These are phyloP conservation scores for Calidris pygmaea DNA, from an alignment of 2,113 vertebrate genomes.

Conservation along the genomic window DNA sequence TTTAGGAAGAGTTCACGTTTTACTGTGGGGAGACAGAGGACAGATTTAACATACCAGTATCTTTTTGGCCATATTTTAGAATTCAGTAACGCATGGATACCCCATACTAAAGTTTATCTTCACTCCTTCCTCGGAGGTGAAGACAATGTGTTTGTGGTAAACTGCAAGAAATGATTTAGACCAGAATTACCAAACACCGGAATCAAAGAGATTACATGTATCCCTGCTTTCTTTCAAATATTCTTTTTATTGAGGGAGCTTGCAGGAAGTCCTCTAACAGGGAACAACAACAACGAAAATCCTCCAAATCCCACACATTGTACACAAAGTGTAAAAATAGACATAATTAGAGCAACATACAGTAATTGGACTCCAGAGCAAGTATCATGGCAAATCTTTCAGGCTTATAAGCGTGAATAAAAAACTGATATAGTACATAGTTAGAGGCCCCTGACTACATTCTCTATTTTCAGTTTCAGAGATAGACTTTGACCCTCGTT, in stretches of 20 bases:
- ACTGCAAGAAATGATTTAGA: neutral
- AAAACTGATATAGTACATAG: neutral
- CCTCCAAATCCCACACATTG: neutral
- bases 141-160: neutral
- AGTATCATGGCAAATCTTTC: neutral
- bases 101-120: neutral
- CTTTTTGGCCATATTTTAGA: neutral
- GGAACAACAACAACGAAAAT: neutral
- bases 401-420: neutral
- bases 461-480: neutral
- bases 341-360: neutral
- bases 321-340: neutral
- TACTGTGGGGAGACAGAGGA: neutral
- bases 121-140: neutral
- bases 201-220: neutral
- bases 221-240: neutral
- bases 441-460: neutral
- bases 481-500: conserved; percentile 3
- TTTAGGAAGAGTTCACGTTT: neutral
- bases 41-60: neutral
- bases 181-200: neutral
- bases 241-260: neutral
- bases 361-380: neutral
- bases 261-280: neutral
- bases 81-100: neutral